These are phyloP conservation scores for Quadroppia sp. DNA, from an alignment of 2,888 invertebrate genomes.

Conservation along the genomic window DNA sequence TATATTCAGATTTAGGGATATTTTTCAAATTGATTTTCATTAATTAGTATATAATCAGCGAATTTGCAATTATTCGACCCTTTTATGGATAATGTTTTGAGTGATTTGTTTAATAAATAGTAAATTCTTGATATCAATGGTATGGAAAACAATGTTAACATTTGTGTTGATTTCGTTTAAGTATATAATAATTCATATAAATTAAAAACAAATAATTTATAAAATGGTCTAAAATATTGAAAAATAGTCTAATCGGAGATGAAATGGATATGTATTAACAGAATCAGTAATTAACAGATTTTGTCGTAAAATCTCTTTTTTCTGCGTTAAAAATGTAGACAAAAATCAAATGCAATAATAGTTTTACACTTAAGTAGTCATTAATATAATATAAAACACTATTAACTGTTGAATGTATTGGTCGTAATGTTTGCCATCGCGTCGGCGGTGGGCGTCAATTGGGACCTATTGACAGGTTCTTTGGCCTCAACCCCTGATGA, in stretches of 20 bases:
- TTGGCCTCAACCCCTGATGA: background rate
- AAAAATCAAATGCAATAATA: background rate
- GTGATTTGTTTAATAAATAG: too few species aligned
- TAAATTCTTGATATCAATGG: too few species aligned
- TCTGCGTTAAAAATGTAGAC: background rate
- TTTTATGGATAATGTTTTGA: too few species aligned
- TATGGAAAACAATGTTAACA: too few species aligned
- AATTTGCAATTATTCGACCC: too few species aligned
- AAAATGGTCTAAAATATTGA: background rate
- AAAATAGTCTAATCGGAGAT: background rate
- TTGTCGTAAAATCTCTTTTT: background rate
- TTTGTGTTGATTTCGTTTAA: too few species aligned
- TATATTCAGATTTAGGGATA: background rate
- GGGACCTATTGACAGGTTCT: background rate
- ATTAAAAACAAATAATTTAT: conserved; percentile 1
- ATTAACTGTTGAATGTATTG: background rate
- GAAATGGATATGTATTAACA: background rate
- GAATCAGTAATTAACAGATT: background rate
- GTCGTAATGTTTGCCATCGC: background rate
- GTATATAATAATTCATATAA: background rate
- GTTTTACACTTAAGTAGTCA: conserved; percentile 15
- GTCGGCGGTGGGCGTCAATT: background rate
- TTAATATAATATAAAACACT: conserved; percentile 3
- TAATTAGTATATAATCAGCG: too few species aligned
- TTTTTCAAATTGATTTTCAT: too few species aligned